A percentile compares a stretch with the other conserved stretches of the same genome.
phyloP scores from a whole-genome alignment of 1,140 invertebrate species.

The Dolichoris vasculosae region DNA sequence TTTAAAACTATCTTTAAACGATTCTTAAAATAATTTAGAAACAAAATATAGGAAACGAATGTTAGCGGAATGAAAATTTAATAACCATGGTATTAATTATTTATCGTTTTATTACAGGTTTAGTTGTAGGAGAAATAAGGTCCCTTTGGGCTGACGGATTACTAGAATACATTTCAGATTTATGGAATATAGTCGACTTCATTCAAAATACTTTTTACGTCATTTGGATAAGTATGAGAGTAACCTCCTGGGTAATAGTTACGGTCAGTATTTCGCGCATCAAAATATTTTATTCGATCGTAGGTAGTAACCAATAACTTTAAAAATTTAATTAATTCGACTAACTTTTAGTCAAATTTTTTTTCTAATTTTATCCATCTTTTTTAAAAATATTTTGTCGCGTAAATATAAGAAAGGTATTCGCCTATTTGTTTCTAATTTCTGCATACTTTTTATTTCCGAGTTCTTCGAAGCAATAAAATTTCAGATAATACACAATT shows the following conservation, averaged over 20 bases:
- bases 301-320: neutral
- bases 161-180: constrained; percentile 91
- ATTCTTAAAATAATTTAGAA: no score
- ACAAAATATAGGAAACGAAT: no score
- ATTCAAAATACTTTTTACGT: constrained; percentile 96
- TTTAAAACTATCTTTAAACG: no score
- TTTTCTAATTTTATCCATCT: no score
- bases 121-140: constrained; percentile 92
- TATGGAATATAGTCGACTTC: constrained; percentile 98
- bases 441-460: no score
- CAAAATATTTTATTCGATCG: neutral
- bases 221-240: constrained; percentile 89
- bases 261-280: constrained; percentile 76
- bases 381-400: no score
- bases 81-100: neutral
- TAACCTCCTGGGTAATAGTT: constrained; percentile 84
- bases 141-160: constrained; percentile 91
- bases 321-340: neutral
- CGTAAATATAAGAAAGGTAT: no score
- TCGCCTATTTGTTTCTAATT: no score
- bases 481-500: no score
- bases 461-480: no score
- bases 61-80: neutral
- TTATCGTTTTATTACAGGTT: constrained; percentile 77
- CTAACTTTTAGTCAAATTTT: no score